These are phyloP conservation scores for Gallinago paraguaiae DNA, from an alignment of 2,113 vertebrate species.

Conservation along the genomic window DNA sequence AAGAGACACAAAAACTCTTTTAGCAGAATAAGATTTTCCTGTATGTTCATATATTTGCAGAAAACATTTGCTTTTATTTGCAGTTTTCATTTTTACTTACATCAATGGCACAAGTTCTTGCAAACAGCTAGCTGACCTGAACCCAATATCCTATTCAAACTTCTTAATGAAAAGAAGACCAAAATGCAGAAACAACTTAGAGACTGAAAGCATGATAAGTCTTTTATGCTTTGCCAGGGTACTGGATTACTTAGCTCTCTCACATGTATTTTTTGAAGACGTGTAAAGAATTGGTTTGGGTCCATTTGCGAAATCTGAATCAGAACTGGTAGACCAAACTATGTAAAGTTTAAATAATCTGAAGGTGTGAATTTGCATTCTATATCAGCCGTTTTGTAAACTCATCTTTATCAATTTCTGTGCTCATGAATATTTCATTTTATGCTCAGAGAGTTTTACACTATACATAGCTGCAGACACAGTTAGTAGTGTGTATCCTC, in stretches of 20 bases:
- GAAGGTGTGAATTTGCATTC: conserved; percentile 21
- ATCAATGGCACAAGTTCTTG: conserved; percentile 41
- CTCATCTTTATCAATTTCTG: neutral
- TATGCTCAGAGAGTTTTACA: neutral
- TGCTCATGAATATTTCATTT: neutral
- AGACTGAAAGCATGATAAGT: neutral
- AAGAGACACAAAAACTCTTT: conserved; percentile 31
- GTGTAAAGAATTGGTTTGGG: conserved; percentile 15
- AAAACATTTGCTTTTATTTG: conserved; percentile 56
- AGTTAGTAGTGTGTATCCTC: neutral
- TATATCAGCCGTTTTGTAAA: neutral
- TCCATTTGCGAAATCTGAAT: conserved; percentile 36
- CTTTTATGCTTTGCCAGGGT: neutral
- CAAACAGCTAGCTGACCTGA: conserved; percentile 42
- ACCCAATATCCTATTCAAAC: neutral
- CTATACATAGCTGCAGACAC: neutral
- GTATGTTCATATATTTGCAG: conserved; percentile 41
- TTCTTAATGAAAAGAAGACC: neutral
- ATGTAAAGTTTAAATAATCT: neutral
- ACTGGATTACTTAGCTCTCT: neutral
- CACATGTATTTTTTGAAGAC: neutral
- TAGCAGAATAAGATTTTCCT: conserved; percentile 31
- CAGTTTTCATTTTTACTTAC: conserved; percentile 47
- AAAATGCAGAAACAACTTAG: neutral
- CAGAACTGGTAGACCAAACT: conserved; percentile 47